Conservation (phyloP, 2,113 vertebrate genomes). For the Elachura formosa region DNA sequence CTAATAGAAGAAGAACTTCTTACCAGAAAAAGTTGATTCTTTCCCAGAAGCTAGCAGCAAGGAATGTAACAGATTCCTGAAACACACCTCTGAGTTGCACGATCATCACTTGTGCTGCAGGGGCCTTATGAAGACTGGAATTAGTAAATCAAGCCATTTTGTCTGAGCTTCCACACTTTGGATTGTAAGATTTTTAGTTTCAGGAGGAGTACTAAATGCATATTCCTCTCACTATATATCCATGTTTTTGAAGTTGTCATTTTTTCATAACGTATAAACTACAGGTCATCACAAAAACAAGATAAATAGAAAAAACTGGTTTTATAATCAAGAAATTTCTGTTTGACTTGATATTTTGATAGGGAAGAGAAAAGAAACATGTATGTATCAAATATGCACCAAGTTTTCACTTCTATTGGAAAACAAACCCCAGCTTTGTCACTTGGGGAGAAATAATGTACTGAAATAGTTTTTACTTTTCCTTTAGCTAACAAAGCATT, state of each 20-base stretch:
- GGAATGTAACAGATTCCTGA: background rate
- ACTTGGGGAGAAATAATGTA: background rate
- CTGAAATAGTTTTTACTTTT: background rate
- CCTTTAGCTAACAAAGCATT: background rate
- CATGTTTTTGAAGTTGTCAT: background rate
- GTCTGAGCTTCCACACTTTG: background rate
- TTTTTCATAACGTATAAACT: background rate
- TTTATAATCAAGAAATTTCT: background rate
- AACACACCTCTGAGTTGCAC: background rate
- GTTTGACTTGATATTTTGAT: background rate
- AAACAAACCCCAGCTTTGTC: background rate
- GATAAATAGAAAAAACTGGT: background rate
- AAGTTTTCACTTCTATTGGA: background rate
- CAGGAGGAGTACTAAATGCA: background rate
- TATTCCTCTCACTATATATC: background rate
- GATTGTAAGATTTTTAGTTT: background rate
- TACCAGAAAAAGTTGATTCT: background rate
- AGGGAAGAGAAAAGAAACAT: background rate
- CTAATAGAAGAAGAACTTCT: background rate
- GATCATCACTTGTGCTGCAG: background rate
- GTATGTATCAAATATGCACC: background rate
- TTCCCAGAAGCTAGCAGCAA: background rate
- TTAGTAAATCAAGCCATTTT: background rate
- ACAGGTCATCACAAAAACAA: background rate
- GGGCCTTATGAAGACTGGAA: background rate